These are phyloP conservation scores for Odontothrips loti DNA, from an alignment of 2,888 invertebrate genomes.

Conservation along the genomic window DNA sequence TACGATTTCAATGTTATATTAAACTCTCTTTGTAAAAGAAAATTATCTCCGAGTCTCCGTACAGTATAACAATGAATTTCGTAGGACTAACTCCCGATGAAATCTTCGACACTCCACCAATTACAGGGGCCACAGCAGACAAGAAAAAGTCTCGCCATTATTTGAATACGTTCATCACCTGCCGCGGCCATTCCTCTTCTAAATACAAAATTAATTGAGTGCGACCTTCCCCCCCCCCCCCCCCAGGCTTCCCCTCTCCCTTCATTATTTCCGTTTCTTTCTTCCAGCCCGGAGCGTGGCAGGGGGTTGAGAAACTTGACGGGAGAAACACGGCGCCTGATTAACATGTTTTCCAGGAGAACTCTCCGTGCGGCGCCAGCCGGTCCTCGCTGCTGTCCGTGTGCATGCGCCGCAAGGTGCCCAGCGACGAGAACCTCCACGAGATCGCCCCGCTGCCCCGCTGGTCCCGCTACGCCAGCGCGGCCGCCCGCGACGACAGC, in stretches of 20 bases:
- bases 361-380: slow-evolving; percentile 58
- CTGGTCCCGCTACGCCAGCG: slow-evolving; percentile 54
- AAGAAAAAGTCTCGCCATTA: no score
- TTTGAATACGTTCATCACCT: not conserved
- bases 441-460: slow-evolving; percentile 70
- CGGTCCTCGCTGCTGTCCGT: slow-evolving; percentile 75
- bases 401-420: slow-evolving; percentile 78
- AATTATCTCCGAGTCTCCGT: no score
- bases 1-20: no score
- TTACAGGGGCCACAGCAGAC: no score
- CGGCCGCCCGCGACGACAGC: slow-evolving; percentile 54
- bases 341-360: slow-evolving; percentile 39
- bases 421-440: slow-evolving; percentile 82
- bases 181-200: not conserved
- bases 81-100: no score
- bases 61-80: no score
- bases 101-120: no score
- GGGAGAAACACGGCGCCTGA: no score
- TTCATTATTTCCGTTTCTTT: slow-evolving; percentile 28
- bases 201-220: not conserved
- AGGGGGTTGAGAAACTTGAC: no score
- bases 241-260: not conserved
- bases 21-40: no score
- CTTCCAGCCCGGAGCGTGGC: no score
- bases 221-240: not conserved